A percentile compares a stretch with the other conserved stretches of the same genome.
phyloP scores from a whole-genome alignment of 2,888 invertebrate species.

The Scaptomyza cyrtandrae region DNA sequence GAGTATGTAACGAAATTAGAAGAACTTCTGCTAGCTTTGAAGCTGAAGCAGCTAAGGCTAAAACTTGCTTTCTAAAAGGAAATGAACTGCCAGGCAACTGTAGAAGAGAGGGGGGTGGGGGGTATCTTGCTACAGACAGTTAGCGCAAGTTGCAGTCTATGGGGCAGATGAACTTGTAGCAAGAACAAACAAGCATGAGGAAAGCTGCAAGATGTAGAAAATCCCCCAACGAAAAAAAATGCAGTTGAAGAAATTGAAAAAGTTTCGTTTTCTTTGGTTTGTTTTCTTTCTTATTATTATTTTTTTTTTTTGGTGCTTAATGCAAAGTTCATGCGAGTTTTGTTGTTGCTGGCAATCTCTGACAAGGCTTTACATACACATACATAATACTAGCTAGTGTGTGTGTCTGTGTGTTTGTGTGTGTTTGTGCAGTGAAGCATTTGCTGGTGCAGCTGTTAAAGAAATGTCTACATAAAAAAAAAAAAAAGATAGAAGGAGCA shows the following conservation, averaged over 20 bases:
- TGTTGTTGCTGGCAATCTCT: constrained; percentile 25
- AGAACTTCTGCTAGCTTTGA: constrained; percentile 61
- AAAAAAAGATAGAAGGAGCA: constrained; percentile 21
- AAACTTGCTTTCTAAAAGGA: constrained; percentile 57
- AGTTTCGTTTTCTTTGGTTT: constrained; percentile 45
- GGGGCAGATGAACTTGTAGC: constrained; percentile 76
- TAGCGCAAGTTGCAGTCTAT: constrained; percentile 62
- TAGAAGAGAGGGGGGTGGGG: background rate
- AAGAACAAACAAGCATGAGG: constrained; percentile 56
- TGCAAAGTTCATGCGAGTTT: constrained; percentile 58
- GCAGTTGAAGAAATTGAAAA: constrained; percentile 79
- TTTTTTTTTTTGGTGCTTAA: constrained; percentile 40
- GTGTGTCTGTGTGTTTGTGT: background rate
- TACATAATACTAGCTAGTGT: constrained; percentile 3
- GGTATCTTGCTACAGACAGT: constrained; percentile 21
- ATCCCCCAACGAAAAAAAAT: constrained; percentile 31
- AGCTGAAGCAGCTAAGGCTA: constrained; percentile 21
- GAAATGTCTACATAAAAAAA: constrained; percentile 29
- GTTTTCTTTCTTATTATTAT: constrained; percentile 4
- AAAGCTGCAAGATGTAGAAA: background rate
- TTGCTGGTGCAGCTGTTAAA: constrained; percentile 39
- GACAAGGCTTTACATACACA: constrained; percentile 10
- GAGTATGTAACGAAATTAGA: constrained; percentile 74
- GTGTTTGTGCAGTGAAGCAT: constrained; percentile 46
- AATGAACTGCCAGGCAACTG: constrained; percentile 48